phyloP scores from a whole-genome alignment of 2,113 vertebrate species.

The Mormoops blainvillei region DNA sequence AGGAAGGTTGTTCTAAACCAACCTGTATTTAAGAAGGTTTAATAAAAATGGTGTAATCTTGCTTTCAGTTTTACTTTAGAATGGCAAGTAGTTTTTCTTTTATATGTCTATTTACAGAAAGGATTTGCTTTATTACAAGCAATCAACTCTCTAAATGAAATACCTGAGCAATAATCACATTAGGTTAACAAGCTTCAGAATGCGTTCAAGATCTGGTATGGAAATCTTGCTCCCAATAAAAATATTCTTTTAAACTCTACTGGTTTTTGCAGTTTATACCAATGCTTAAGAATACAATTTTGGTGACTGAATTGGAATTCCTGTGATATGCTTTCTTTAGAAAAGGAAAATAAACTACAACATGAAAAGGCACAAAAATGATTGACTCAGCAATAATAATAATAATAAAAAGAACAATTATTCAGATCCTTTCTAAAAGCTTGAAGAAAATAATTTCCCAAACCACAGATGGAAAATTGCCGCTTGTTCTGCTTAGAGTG shows the following conservation, averaged over 20 bases:
- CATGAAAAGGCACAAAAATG: background rate
- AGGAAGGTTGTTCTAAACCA: conserved; percentile 48
- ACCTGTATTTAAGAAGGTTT: conserved; percentile 57
- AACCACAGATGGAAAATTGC: background rate
- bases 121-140: conserved; percentile 38
- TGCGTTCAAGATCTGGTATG: conserved; percentile 5
- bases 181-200: conserved; percentile 32
- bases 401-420: background rate
- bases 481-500: background rate
- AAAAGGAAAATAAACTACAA: background rate
- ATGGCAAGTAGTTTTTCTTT: conserved; percentile 41
- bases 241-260: background rate
- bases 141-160: conserved; percentile 50
- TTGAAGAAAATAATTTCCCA: background rate
- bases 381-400: background rate
- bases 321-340: background rate
- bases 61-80: conserved; percentile 52
- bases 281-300: background rate
- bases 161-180: conserved; percentile 44
- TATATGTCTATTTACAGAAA: conserved; percentile 37
- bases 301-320: background rate
- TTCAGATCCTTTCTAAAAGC: background rate
- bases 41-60: conserved; percentile 53
- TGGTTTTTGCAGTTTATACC: background rate
- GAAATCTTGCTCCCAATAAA: conserved; percentile 51